phyloP scores from a whole-genome alignment of 1,140 invertebrate species.

The Drosophila repletoides region DNA sequence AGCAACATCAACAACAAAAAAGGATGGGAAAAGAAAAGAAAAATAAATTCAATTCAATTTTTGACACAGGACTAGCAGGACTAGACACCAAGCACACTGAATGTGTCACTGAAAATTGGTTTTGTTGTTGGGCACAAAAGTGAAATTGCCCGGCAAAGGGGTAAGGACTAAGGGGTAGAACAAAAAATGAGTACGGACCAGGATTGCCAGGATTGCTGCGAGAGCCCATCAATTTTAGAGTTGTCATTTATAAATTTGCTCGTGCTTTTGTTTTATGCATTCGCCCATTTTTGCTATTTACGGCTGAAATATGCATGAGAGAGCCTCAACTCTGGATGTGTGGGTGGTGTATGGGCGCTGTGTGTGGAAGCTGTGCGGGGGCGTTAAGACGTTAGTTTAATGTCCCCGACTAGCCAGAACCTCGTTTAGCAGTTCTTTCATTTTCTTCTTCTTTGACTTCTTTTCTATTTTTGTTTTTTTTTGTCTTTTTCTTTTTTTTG shows the following conservation, averaged over 20 bases:
- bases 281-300: slow-evolving; percentile 47
- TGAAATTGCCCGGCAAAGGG: slow-evolving; percentile 20
- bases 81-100: slow-evolving; percentile 21
- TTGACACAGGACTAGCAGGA: slow-evolving; percentile 26
- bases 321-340: not conserved
- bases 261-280: slow-evolving; percentile 66
- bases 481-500: not conserved
- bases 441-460: not conserved
- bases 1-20: not conserved
- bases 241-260: slow-evolving; percentile 77
- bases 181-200: too few relatives aligned
- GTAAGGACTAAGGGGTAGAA: not conserved
- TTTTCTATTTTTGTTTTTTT: not conserved
- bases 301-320: slow-evolving; percentile 48
- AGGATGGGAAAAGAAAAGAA: slow-evolving; percentile 11
- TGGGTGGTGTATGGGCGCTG: not conserved
- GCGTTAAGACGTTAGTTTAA: slow-evolving; percentile 52
- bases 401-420: slow-evolving; percentile 35
- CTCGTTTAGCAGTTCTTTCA: slow-evolving; percentile 9
- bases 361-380: not conserved
- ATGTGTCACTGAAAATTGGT: slow-evolving; percentile 31
- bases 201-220: slow-evolving; percentile 7
- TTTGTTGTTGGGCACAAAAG: slow-evolving; percentile 24
- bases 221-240: slow-evolving; percentile 54
- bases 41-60: slow-evolving; percentile 45